Conservation (phyloP, 2,888 invertebrate genomes). For the Lobophora halterata region DNA sequence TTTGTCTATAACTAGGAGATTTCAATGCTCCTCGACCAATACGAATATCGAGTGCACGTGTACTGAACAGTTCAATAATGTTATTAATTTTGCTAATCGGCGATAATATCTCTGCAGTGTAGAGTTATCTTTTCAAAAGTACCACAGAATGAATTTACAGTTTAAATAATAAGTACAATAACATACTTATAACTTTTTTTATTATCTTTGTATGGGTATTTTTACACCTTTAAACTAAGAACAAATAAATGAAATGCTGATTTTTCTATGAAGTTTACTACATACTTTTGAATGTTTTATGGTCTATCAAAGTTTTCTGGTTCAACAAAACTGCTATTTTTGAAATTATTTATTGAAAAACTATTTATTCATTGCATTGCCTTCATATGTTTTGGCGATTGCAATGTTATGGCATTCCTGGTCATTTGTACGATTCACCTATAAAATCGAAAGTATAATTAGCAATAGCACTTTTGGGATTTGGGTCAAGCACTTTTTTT, state of each 20-base stretch:
- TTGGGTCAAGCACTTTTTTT: constrained; percentile 15
- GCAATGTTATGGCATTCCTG: constrained; percentile 35
- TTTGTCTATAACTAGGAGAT: too few relatives aligned
- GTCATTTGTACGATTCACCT: constrained; percentile 53
- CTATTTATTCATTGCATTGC: constrained; percentile 42
- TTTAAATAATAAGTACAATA: too few relatives aligned
- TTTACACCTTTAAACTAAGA: constrained; percentile 6
- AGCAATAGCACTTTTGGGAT: constrained; percentile 16
- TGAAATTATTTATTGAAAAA: constrained; percentile 28
- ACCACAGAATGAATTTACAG: too few relatives aligned
- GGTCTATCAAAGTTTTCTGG: constrained; percentile 17
- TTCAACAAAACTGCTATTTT: constrained; percentile 19
- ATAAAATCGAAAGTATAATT: constrained; percentile 48
- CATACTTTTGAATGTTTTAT: constrained; percentile 15
- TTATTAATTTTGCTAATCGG: constrained; percentile 1
- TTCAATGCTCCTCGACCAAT: too few relatives aligned
- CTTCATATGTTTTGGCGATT: constrained; percentile 77
- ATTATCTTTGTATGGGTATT: too few relatives aligned
- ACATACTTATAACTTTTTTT: too few relatives aligned
- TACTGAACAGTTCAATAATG: constrained; percentile 1
- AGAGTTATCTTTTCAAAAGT: too few relatives aligned
- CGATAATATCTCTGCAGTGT: too few relatives aligned
- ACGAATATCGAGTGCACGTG: too few relatives aligned
- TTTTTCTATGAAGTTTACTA: constrained; percentile 9
- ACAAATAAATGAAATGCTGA: constrained; percentile 10